These are phyloP conservation scores for Drosophila ochracea DNA, from an alignment of 2,888 invertebrate species.

Conservation along the genomic window DNA sequence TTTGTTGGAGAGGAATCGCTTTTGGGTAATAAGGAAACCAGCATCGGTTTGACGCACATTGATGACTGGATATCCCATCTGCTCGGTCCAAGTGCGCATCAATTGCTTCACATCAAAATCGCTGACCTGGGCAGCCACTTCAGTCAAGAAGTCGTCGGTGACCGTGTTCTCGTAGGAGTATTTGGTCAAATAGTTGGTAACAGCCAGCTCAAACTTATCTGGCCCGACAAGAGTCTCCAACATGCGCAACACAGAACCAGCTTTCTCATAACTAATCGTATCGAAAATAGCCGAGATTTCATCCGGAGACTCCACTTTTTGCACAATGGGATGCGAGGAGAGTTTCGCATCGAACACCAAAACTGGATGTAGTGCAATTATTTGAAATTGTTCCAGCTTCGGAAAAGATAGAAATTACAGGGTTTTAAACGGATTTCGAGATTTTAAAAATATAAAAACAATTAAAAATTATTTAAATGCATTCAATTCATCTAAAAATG, in stretches of 20 bases:
- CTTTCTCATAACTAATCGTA: constrained; percentile 95
- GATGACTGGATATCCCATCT: constrained; percentile 94
- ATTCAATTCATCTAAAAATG: too few species aligned
- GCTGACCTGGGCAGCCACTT: constrained; percentile 86
- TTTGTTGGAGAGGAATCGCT: constrained; percentile 90
- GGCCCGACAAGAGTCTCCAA: constrained; percentile 90
- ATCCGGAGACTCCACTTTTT: constrained; percentile 92
- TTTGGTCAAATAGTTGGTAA: constrained; percentile 90
- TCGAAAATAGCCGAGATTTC: constrained; percentile 96
- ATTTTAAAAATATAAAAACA: constrained; percentile 19
- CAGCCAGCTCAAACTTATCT: constrained; percentile 90
- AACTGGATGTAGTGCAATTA: constrained; percentile 89
- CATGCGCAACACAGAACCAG: constrained; percentile 94
- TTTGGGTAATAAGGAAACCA: constrained; percentile 88
- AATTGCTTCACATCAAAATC: constrained; percentile 86
- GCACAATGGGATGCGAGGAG: constrained; percentile 95
- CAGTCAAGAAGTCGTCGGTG: constrained; percentile 90
- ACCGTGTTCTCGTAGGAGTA: constrained; percentile 91
- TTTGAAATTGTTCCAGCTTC: constrained; percentile 91
- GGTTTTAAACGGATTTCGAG: neutral
- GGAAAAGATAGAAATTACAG: constrained; percentile 19
- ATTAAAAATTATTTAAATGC: neutral
- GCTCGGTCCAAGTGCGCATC: constrained; percentile 95
- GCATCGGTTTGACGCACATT: constrained; percentile 86
- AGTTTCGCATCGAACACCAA: constrained; percentile 90